Evolutionary conservation across 23 tunicate species (phyloP).

Genomic region (Phallusia fumigata): DNA sequence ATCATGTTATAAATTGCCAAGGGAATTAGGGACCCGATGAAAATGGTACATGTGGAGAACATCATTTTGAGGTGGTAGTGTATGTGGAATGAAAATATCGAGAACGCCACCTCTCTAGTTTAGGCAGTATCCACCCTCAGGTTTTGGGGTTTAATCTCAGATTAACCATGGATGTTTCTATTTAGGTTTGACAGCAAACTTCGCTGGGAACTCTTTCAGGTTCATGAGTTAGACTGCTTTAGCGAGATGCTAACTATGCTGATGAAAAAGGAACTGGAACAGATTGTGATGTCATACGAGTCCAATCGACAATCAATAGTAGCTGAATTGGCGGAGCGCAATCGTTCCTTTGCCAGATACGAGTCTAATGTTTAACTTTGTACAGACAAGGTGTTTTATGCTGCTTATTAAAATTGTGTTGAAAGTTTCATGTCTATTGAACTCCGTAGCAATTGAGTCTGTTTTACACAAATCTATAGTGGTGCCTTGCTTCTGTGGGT

Average conservation of each 20-base stretch:
- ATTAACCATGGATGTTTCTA: too few relatives aligned
- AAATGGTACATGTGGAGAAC: too few relatives aligned
- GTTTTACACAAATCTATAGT: not conserved
- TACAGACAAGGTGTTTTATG: not conserved
- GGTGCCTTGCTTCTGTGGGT: not conserved
- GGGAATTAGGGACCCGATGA: too few relatives aligned
- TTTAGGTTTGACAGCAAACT: slow-evolving; percentile 78
- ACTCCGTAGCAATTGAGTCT: not conserved
- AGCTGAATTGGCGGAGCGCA: slow-evolving; percentile 39
- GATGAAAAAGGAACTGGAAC: slow-evolving; percentile 92
- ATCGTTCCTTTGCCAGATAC: not conserved
- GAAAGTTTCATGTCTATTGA: not conserved
- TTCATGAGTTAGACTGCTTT: slow-evolving; percentile 89
- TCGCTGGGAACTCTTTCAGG: slow-evolving; percentile 83
- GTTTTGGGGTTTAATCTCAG: too few relatives aligned
- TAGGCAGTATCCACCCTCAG: too few relatives aligned
- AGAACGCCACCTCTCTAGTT: too few relatives aligned
- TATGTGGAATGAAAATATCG: too few relatives aligned
- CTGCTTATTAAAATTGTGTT: not conserved
- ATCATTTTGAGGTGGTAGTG: too few relatives aligned
- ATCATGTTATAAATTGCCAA: too few relatives aligned
- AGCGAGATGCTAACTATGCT: slow-evolving; percentile 89
- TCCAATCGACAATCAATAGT: slow-evolving; percentile 53
- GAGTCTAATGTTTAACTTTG: slow-evolving; percentile 24
- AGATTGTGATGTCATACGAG: slow-evolving; percentile 93